A percentile compares a stretch with the other conserved stretches of the same genome.
These are phyloP conservation scores for Onychostruthus taczanowskii DNA, from an alignment of 2,113 vertebrate species.

Conservation along the genomic window DNA sequence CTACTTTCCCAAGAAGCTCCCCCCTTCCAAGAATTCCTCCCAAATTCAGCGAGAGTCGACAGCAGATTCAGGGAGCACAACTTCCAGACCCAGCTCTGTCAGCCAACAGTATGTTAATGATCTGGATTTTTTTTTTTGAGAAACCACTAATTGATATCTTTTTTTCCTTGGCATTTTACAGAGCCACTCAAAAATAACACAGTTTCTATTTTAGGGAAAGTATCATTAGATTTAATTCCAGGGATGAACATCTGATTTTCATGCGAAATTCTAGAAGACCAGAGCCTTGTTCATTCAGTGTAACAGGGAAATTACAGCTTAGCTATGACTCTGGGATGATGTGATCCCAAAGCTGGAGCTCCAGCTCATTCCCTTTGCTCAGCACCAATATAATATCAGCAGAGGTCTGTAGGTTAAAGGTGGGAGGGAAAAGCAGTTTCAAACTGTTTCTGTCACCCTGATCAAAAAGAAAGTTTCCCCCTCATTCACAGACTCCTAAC, in stretches of 20 bases:
- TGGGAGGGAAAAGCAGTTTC: not conserved
- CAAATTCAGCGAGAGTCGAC: not conserved
- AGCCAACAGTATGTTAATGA: not conserved
- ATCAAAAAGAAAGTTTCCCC: not conserved
- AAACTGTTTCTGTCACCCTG: not conserved
- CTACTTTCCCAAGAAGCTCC: not conserved
- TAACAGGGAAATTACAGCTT: not conserved
- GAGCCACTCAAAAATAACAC: not conserved
- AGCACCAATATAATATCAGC: not conserved
- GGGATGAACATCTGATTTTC: not conserved
- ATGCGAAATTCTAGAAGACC: not conserved
- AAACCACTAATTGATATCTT: conserved; percentile 34
- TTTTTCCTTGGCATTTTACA: not conserved
- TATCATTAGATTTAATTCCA: not conserved
- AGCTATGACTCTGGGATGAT: not conserved
- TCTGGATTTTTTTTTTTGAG: not conserved
- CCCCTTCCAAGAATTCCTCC: not conserved
- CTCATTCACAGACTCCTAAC: not conserved
- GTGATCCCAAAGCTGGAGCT: not conserved
- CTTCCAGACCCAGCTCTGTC: not conserved
- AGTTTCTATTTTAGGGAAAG: not conserved
- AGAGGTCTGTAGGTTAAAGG: not conserved
- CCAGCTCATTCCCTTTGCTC: not conserved
- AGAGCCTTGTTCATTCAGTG: not conserved
- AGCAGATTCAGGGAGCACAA: not conserved